Percentiles rank a stretch among this genome's conserved stretches.
These are phyloP conservation scores for Liopterus haemorrhoidalis DNA, from an alignment of 2,888 invertebrate species.

Conservation along the genomic window DNA sequence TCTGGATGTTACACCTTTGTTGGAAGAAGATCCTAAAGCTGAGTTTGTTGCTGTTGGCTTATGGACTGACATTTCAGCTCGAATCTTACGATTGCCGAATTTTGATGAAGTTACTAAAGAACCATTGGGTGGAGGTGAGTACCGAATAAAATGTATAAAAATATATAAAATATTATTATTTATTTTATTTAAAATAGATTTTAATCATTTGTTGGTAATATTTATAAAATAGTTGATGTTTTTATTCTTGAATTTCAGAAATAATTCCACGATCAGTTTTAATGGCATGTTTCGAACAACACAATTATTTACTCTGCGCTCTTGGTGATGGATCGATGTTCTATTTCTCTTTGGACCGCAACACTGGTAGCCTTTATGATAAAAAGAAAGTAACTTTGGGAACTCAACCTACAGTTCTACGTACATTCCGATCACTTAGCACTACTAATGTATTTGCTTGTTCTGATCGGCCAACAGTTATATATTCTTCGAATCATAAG, in stretches of 20 bases:
- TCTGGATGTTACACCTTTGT: constrained; percentile 81
- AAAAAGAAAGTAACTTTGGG: constrained; percentile 95
- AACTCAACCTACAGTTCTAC: constrained; percentile 91
- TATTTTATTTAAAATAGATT: constrained; percentile 9
- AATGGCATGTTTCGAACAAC: constrained; percentile 89
- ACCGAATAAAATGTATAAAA: not conserved
- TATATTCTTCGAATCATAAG: constrained; percentile 98
- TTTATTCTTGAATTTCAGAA: constrained; percentile 62
- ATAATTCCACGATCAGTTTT: constrained; percentile 94
- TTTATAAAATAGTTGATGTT: not conserved
- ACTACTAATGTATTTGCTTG: constrained; percentile 98
- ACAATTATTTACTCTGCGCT: constrained; percentile 83
- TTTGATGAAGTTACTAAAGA: constrained; percentile 79
- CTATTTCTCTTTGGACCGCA: constrained; percentile 81
- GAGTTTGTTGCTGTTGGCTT: constrained; percentile 85
- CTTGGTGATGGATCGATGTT: constrained; percentile 97
- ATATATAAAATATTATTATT: not conserved
- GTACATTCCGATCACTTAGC: constrained; percentile 81
- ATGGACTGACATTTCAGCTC: constrained; percentile 95
- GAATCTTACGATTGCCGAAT: constrained; percentile 75
- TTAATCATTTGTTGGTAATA: too few relatives aligned
- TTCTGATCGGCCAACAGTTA: constrained; percentile 96
- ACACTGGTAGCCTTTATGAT: constrained; percentile 70
- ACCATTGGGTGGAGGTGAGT: constrained; percentile 73
- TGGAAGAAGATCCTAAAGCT: constrained; percentile 55